Evolutionary conservation across 2,113 vertebrate genomes (phyloP).

Genomic region (Cricetomys ansorgei): DNA sequence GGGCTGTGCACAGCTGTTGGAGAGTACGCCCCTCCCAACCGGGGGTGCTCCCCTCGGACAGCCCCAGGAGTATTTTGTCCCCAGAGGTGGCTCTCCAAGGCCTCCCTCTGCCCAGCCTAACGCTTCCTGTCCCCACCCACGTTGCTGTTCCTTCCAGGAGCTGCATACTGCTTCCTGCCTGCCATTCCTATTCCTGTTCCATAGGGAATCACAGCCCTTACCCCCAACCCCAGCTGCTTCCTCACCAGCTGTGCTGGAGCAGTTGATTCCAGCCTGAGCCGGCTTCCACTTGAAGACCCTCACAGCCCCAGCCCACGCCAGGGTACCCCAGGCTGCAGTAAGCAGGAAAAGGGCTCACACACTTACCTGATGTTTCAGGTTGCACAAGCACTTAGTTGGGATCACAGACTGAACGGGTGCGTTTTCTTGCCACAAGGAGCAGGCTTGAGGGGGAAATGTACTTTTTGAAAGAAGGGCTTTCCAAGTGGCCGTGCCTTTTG

Average conservation of each 20-base stretch:
- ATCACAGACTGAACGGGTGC: neutral
- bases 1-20: neutral
- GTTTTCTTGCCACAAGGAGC: neutral
- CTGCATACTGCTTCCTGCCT: neutral
- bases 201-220: neutral
- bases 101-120: neutral
- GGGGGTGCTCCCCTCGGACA: neutral
- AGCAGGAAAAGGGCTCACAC: neutral
- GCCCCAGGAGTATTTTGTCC: neutral
- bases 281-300: too few species aligned
- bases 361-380: neutral
- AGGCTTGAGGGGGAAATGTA: neutral
- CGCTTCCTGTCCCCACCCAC: neutral
- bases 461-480: too few species aligned
- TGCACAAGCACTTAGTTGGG: too few species aligned
- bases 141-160: rapidly evolving
- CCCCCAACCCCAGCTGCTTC: rapidly evolving
- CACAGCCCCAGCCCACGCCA: neutral
- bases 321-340: too few species aligned
- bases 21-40: neutral
- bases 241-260: neutral
- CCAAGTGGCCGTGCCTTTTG: neutral
- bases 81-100: neutral
- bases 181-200: too few species aligned
- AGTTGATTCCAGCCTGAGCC: neutral